Evolutionary conservation across 2,888 invertebrate species (phyloP).

Genomic region (Gastrophysa polygoni): DNA sequence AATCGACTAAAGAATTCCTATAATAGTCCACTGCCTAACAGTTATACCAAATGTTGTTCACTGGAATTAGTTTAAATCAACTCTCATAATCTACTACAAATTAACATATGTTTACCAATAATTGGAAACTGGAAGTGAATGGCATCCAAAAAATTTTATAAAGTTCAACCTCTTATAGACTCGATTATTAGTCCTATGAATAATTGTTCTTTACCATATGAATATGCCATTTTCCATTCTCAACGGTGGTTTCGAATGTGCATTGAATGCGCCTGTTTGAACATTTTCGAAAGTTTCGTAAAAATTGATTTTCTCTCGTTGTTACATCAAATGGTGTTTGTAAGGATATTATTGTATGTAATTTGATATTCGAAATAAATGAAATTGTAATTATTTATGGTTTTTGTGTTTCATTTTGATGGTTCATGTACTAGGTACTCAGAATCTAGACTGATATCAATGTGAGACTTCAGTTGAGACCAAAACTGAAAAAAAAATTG

Average conservation of each 20-base stretch:
- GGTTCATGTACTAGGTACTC: too few species aligned
- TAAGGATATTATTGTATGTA: conserved; percentile 27
- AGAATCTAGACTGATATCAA: too few species aligned
- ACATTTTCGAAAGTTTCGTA: conserved; percentile 19
- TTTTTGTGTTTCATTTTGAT: conserved; percentile 23
- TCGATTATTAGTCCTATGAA: too few species aligned
- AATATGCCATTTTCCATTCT: background rate
- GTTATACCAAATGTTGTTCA: conserved; percentile 38
- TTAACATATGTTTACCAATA: background rate
- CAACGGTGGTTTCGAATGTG: conserved; percentile 5
- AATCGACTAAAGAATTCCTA: conserved; percentile 27
- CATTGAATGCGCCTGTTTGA: conserved; percentile 44
- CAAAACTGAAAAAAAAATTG: too few species aligned
- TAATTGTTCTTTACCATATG: too few species aligned
- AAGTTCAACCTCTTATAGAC: too few species aligned
- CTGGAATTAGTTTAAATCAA: conserved; percentile 10
- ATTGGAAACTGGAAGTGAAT: too few species aligned
- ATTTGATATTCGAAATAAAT: conserved; percentile 27
- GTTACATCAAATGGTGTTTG: conserved; percentile 21
- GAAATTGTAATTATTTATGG: conserved; percentile 30
- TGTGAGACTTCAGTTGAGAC: too few species aligned
- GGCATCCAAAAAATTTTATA: too few species aligned
- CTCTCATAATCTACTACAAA: background rate
- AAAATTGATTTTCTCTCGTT: conserved; percentile 28
- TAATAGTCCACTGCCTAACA: conserved; percentile 34